Evolutionary conservation across 2,888 invertebrate species (phyloP).

Genomic region (Drosophila nr. perissopoda): DNA sequence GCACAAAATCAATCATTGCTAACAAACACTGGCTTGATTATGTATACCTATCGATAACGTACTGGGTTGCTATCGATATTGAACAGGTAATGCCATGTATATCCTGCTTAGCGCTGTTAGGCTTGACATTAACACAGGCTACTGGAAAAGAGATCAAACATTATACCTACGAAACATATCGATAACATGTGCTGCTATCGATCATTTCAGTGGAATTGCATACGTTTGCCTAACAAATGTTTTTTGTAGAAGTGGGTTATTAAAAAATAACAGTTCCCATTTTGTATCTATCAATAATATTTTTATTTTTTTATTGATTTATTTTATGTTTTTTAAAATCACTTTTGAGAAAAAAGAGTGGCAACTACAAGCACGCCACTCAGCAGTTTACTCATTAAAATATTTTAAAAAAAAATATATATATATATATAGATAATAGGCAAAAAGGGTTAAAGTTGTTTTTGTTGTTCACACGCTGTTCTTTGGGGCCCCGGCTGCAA

Average conservation of each 20-base stretch:
- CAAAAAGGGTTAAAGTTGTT: slow-evolving; percentile 41
- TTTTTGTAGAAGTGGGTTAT: too few relatives aligned
- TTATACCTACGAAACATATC: background rate
- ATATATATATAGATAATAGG: slow-evolving; percentile 14
- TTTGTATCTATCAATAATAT: background rate
- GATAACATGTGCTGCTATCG: background rate
- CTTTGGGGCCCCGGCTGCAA: slow-evolving; percentile 60
- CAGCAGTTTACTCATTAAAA: slow-evolving; percentile 14
- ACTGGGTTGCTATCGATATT: background rate
- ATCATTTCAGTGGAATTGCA: background rate
- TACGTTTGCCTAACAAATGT: too few relatives aligned
- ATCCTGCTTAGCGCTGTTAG: background rate
- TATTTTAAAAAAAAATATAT: slow-evolving; percentile 4
- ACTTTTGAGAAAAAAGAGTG: background rate
- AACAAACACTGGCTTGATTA: background rate
- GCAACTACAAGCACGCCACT: background rate
- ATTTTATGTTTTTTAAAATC: too few relatives aligned
- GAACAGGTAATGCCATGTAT: background rate
- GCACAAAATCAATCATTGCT: background rate
- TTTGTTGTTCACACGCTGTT: slow-evolving; percentile 34
- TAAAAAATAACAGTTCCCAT: too few relatives aligned
- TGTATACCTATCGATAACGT: background rate
- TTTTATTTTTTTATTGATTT: too few relatives aligned
- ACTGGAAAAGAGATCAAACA: background rate
- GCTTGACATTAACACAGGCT: background rate